Conservation (phyloP, 2,888 invertebrate species). For the Phorcus lineatus region DNA sequence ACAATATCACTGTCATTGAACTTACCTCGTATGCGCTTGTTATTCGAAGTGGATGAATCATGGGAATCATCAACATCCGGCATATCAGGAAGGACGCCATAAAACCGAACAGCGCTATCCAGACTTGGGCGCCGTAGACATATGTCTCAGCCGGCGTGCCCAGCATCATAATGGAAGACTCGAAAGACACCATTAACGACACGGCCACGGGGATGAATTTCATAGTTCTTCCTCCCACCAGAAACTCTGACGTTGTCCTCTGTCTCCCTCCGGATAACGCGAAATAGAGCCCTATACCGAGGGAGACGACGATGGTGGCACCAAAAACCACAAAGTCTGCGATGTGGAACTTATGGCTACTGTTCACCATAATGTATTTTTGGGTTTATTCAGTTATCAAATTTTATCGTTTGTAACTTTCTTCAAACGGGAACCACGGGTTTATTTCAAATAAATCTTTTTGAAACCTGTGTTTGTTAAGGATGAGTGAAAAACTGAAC, state of each 20-base stretch:
- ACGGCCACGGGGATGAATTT: constrained; percentile 57
- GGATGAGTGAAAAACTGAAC: too few relatives aligned
- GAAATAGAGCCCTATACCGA: constrained; percentile 57
- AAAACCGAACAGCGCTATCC: constrained; percentile 47
- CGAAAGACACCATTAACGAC: constrained; percentile 61
- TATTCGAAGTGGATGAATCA: constrained; percentile 56
- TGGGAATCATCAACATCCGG: constrained; percentile 49
- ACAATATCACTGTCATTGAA: neutral
- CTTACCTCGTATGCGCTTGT: constrained; percentile 63
- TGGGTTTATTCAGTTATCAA: neutral
- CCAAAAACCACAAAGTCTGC: constrained; percentile 56
- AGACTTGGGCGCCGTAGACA: constrained; percentile 54
- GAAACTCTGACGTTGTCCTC: constrained; percentile 51
- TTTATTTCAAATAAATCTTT: too few relatives aligned
- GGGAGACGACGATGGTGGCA: constrained; percentile 49
- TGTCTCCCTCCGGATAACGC: constrained; percentile 38
- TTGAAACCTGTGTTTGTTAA: too few relatives aligned
- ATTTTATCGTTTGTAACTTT: too few relatives aligned
- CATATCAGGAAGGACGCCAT: constrained; percentile 48
- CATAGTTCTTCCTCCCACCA: constrained; percentile 57
- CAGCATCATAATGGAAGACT: constrained; percentile 65
- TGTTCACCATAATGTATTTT: constrained; percentile 26
- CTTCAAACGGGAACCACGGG: too few relatives aligned
- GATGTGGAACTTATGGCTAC: constrained; percentile 35
- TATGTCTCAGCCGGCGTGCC: constrained; percentile 63